phyloP scores from a whole-genome alignment of 2,888 invertebrate genomes.

The Pollenia amentaria region DNA sequence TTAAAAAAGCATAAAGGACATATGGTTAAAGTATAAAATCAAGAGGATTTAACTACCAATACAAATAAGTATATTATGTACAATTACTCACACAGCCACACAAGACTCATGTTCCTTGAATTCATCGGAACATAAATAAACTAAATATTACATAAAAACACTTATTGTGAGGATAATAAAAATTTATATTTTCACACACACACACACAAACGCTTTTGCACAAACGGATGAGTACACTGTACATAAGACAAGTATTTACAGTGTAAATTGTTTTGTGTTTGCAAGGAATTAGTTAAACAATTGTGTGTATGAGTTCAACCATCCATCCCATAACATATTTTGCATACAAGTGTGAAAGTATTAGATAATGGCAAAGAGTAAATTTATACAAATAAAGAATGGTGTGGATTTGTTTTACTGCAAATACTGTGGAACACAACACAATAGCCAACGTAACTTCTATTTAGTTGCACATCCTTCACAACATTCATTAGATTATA shows the following conservation, averaged over 20 bases:
- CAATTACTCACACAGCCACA: constrained; percentile 2
- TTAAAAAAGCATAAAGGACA: constrained; percentile 1
- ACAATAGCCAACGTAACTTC: background rate
- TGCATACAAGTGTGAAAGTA: background rate
- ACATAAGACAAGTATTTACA: background rate
- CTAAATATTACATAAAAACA: constrained; percentile 49
- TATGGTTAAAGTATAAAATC: constrained; percentile 7
- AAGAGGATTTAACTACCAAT: constrained; percentile 35
- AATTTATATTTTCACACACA: constrained; percentile 46
- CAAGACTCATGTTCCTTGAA: background rate
- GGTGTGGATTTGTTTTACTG: constrained; percentile 27
- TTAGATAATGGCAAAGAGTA: background rate
- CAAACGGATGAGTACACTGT: background rate
- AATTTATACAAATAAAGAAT: constrained; percentile 23
- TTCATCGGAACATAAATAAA: constrained; percentile 1
- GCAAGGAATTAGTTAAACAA: constrained; percentile 10
- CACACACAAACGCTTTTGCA: background rate
- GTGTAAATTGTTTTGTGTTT: constrained; percentile 30
- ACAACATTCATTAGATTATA: constrained; percentile 51
- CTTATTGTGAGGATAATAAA: constrained; percentile 63
- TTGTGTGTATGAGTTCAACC: background rate
- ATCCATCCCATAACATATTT: background rate
- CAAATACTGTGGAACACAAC: background rate
- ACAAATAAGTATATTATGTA: constrained; percentile 34
- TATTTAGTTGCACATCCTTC: background rate